Conservation (phyloP, 1,140 invertebrate genomes). For the Wiebesia pumilae region DNA sequence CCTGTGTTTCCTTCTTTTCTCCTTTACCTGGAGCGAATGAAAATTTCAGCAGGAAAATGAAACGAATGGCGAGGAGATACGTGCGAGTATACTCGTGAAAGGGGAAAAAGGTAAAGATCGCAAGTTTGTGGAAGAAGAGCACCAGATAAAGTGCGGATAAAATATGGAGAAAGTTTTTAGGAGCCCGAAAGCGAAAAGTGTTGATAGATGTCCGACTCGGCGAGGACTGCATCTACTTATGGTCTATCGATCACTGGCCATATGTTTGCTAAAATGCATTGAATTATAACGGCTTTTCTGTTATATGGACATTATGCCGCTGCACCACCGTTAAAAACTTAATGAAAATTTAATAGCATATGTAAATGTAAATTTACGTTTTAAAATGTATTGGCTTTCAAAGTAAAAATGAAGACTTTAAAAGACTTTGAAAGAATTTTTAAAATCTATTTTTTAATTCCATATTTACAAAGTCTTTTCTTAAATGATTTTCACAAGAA, state of each 20-base stretch:
- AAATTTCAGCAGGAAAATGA: slow-evolving; percentile 16
- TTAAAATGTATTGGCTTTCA: not conserved
- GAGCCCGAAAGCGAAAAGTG: slow-evolving; percentile 39
- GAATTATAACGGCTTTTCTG: slow-evolving; percentile 30
- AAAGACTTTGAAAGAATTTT: not conserved
- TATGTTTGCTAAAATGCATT: slow-evolving; percentile 41
- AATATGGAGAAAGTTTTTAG: slow-evolving; percentile 54
- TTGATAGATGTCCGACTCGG: slow-evolving; percentile 51
- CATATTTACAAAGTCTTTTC: not conserved
- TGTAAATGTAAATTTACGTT: not conserved
- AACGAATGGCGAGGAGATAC: slow-evolving; percentile 18
- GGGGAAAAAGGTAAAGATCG: slow-evolving; percentile 19
- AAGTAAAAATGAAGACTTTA: not conserved
- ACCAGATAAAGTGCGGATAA: slow-evolving; percentile 51
- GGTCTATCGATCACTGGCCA: slow-evolving; percentile 47
- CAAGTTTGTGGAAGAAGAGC: slow-evolving; percentile 48
- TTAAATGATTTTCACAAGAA: not conserved
- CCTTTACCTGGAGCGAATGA: not conserved
- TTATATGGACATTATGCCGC: not conserved
- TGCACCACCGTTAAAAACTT: not conserved
- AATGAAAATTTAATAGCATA: not conserved
- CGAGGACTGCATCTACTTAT: slow-evolving; percentile 50
- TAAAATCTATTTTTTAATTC: not conserved
- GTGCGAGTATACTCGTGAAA: slow-evolving; percentile 13
- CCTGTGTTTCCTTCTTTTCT: not conserved